Evolutionary conservation across 23 tunicate genomes (phyloP).

Genomic region (Clavelina lepadiformis): DNA sequence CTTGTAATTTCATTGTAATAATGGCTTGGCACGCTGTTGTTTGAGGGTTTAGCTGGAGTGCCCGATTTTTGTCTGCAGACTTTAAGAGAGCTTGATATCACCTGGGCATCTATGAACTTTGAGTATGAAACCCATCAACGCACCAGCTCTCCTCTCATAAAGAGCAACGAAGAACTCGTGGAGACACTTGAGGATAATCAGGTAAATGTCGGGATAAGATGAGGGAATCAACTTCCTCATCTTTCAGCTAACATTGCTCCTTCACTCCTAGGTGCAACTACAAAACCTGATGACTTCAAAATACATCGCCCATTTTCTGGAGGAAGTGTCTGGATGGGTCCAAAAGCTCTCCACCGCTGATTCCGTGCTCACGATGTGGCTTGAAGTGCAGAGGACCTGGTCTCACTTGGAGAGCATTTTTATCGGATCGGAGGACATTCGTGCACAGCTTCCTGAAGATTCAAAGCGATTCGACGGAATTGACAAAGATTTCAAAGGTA

Average conservation of each 20-base stretch:
- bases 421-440: conserved; percentile 94
- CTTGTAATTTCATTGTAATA: too few relatives aligned
- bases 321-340: conserved; percentile 96
- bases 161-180: conserved; percentile 85
- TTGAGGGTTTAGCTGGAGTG: too few relatives aligned
- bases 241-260: background rate
- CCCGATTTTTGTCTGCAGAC: conserved; percentile 30
- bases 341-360: conserved; percentile 88
- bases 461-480: conserved; percentile 90
- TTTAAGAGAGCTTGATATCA: conserved; percentile 80
- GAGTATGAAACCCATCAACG: conserved; percentile 87
- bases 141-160: conserved; percentile 68
- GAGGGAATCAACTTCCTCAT: background rate
- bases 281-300: conserved; percentile 99
- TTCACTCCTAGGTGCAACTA: conserved; percentile 75
- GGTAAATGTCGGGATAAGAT: conserved; percentile 11
- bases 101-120: conserved; percentile 92
- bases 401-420: conserved; percentile 96
- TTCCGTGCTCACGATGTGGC: conserved; percentile 88
- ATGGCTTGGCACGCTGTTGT: too few relatives aligned
- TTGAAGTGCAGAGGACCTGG: conserved; percentile 98
- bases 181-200: conserved; percentile 98
- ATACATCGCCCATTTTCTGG: conserved; percentile 97
- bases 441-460: conserved; percentile 92
- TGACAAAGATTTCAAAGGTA: conserved; percentile 88